Conservation (phyloP, 2,113 vertebrate species). For the Tetrax tetrax region DNA sequence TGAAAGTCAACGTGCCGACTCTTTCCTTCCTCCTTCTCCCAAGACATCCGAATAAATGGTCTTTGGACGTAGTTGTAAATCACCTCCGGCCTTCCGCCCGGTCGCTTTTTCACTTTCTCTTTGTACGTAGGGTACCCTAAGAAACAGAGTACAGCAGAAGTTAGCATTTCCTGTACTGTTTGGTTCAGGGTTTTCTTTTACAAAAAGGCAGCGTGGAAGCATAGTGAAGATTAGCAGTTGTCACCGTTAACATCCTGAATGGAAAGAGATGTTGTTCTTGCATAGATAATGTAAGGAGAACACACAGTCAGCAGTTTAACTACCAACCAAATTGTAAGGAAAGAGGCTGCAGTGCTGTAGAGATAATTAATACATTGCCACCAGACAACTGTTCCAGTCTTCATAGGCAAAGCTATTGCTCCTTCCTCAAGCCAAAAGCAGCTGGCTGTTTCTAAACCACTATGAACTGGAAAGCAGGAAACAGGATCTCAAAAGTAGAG, state of each 20-base stretch:
- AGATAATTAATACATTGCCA: accelerated
- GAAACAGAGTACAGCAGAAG: background rate
- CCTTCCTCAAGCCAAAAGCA: background rate
- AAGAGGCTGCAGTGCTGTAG: too few relatives aligned
- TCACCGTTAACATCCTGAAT: background rate
- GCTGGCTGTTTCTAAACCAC: background rate
- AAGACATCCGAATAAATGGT: conserved; percentile 98
- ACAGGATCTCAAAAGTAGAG: background rate
- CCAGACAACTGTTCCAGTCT: background rate
- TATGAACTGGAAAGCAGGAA: background rate
- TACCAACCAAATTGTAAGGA: background rate
- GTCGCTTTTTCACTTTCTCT: conserved; percentile 98
- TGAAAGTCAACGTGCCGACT: conserved; percentile 98
- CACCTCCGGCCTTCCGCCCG: conserved; percentile 93
- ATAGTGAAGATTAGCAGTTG: background rate
- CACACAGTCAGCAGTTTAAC: background rate
- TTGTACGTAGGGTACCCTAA: conserved; percentile 97
- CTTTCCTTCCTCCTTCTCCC: conserved; percentile 99
- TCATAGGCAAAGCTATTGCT: background rate
- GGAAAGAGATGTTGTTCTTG: background rate
- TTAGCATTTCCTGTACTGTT: accelerated
- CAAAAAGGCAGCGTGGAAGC: background rate
- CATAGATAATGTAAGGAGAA: too few relatives aligned
- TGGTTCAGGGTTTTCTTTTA: background rate
- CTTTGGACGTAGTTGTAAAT: conserved; percentile 99